A percentile compares a stretch with the other conserved stretches of the same genome.
Conservation (phyloP, 2,113 vertebrate genomes). For the Xiphias gladius region DNA sequence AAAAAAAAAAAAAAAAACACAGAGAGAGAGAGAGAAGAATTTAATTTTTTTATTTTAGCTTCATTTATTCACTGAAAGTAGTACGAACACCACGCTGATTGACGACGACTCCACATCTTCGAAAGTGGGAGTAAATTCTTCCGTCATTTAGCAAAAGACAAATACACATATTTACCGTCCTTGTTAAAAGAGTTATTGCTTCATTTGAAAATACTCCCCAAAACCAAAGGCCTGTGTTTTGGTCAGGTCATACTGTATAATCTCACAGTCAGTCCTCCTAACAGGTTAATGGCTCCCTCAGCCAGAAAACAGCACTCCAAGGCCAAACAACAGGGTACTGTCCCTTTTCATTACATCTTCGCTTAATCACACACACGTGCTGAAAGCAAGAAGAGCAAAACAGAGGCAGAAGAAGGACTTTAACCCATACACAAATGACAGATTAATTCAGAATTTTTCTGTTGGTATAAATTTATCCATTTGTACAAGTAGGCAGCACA, state of each 20-base stretch:
- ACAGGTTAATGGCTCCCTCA: slow-evolving; percentile 65
- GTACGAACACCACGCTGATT: neutral
- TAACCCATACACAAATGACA: slow-evolving; percentile 1
- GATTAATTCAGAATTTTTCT: neutral
- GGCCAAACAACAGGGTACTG: slow-evolving; percentile 50
- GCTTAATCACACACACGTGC: slow-evolving; percentile 51
- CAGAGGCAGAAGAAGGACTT: neutral
- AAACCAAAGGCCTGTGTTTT: slow-evolving; percentile 18
- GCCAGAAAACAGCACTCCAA: slow-evolving; percentile 53
- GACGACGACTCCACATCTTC: slow-evolving; percentile 1
- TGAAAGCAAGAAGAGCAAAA: slow-evolving; percentile 18
- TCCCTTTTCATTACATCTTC: slow-evolving; percentile 59
- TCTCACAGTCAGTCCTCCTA: slow-evolving; percentile 41
- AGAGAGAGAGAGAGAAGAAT: no score
- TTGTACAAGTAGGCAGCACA: neutral
- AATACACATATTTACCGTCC: slow-evolving; percentile 6
- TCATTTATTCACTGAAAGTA: neutral
- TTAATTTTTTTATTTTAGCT: slow-evolving; percentile 8
- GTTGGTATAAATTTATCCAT: neutral
- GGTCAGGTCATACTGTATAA: slow-evolving; percentile 17
- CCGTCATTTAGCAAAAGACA: neutral
- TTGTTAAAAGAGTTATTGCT: slow-evolving; percentile 21
- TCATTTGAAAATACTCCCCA: neutral
- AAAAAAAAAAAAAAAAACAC: slow-evolving; percentile 47
- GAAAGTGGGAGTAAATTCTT: neutral